Conservation (phyloP, 1,140 invertebrate species). For the Zaprionus capensis region DNA sequence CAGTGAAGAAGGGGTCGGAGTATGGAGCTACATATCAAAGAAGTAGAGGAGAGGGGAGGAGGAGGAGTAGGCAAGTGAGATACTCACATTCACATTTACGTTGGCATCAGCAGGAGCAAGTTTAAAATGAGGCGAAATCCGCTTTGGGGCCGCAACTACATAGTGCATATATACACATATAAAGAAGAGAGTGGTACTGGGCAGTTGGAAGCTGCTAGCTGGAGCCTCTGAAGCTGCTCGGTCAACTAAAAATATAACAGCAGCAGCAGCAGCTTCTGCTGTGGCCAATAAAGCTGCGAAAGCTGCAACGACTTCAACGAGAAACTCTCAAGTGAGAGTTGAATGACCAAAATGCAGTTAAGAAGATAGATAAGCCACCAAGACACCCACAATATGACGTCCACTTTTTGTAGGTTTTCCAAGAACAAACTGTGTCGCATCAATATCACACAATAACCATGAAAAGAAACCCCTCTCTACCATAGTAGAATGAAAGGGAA, state of each 20-base stretch:
- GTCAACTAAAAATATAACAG: conserved; percentile 10
- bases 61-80: neutral
- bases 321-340: conserved; percentile 11
- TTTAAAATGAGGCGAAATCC: conserved; percentile 10
- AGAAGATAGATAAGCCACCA: neutral
- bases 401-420: neutral
- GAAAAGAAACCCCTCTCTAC: neutral
- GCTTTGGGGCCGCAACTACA: conserved; percentile 2
- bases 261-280: conserved; percentile 3
- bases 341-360: conserved; percentile 10
- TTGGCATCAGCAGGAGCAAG: conserved; percentile 2
- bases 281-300: conserved; percentile 7
- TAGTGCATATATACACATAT: neutral
- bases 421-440: conserved; percentile 1
- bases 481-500: neutral
- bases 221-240: conserved; percentile 2
- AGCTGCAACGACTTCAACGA: neutral
- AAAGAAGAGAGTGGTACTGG: conserved; percentile 1
- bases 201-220: neutral
- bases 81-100: conserved; percentile 1
- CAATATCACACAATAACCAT: conserved; percentile 3
- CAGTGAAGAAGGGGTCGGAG: no score
- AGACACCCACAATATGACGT: neutral
- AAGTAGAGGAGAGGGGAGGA: neutral
- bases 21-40: neutral